Conservation (phyloP, 2,888 invertebrate genomes). For the Diarsia mendica region DNA sequence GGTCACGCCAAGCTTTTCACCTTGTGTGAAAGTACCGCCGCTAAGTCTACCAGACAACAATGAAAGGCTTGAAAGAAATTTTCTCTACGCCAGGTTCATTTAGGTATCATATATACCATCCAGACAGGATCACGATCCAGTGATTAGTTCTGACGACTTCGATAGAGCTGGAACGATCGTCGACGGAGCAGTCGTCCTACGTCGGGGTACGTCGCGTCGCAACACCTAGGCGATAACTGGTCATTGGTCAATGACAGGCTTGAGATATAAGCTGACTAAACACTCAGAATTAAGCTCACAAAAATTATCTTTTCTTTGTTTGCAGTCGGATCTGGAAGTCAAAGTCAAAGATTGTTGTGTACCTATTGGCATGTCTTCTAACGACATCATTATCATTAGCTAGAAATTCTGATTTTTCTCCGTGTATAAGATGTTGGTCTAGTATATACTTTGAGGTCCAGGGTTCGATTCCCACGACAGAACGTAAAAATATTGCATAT, state of each 20-base stretch:
- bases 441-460: neutral
- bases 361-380: neutral
- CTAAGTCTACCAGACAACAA: neutral
- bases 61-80: neutral
- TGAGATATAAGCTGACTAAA: neutral
- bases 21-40: too few species aligned
- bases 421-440: neutral
- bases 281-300: neutral
- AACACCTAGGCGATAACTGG: too few species aligned
- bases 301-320: neutral
- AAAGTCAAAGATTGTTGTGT: neutral
- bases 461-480: neutral
- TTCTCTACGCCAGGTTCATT: neutral
- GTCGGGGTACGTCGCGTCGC: neutral
- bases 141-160: slow-evolving; percentile 13
- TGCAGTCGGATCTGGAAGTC: too few species aligned
- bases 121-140: slow-evolving; percentile 28
- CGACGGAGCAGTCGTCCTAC: neutral
- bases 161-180: neutral
- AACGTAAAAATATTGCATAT: neutral
- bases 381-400: neutral
- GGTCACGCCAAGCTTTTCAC: too few species aligned
- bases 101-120: too few species aligned
- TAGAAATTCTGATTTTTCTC: neutral
- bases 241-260: neutral